Conservation (phyloP, 37 sponge, comb jelly and placozoan genomes). For the Haliclona indistincta region DNA sequence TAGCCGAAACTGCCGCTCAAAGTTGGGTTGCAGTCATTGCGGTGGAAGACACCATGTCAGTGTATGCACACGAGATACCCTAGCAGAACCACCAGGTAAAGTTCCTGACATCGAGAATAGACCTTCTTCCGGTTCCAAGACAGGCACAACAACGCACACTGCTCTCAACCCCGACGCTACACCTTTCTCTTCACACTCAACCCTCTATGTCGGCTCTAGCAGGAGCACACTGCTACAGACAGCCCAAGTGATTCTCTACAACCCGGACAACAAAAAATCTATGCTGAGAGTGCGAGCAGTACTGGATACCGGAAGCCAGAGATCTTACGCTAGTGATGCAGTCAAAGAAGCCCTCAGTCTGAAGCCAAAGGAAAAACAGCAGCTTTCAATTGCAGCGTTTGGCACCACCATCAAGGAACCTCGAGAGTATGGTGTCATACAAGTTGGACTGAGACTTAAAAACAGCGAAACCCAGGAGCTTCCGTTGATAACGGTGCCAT, state of each 20-base stretch:
- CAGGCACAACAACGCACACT: neutral
- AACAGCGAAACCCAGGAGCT: constrained; percentile 5
- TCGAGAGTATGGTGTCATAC: constrained; percentile 2
- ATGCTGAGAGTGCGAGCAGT: constrained; percentile 2
- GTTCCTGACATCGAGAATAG: neutral
- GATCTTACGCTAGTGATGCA: constrained; percentile 9
- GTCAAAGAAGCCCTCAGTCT: neutral
- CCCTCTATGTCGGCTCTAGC: constrained; percentile 3
- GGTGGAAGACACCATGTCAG: constrained; percentile 18
- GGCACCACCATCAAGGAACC: neutral
- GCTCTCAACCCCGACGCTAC: constrained; percentile 4
- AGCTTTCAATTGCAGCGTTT: constrained; percentile 7
- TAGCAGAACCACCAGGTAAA: neutral
- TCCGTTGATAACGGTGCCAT: constrained; percentile 4
- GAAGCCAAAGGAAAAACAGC: neutral
- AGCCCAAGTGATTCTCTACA: constrained; percentile 9
- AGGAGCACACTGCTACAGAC: constrained; percentile 21
- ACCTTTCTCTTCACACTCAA: neutral
- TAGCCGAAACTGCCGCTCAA: constrained; percentile 22
- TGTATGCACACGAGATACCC: too few relatives aligned
- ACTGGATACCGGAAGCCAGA: constrained; percentile 16
- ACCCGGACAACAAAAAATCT: neutral
- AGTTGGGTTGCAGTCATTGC: neutral
- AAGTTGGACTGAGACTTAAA: constrained; percentile 1
- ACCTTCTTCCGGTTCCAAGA: too few relatives aligned